A percentile compares a stretch with the other conserved stretches of the same genome.
Conservation (phyloP, 2,797 vertebrate genomes). For the Sebastes alutus region DNA sequence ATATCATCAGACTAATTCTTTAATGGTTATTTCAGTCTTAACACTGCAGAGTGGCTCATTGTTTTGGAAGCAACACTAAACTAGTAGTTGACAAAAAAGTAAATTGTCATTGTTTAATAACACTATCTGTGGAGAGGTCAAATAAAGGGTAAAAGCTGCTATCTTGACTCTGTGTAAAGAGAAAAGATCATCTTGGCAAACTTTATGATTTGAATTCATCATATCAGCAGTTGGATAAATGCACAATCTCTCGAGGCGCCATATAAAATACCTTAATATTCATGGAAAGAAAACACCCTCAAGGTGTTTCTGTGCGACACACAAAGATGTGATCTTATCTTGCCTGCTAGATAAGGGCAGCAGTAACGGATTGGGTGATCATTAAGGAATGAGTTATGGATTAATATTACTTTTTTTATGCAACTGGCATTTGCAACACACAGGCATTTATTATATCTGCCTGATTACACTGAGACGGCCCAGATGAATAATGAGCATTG, state of each 20-base stretch:
- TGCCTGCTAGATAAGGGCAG: conserved; percentile 13
- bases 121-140: not conserved
- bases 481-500: not conserved
- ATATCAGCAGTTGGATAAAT: conserved; percentile 5
- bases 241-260: not conserved
- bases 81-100: not conserved
- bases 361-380: conserved; percentile 14
- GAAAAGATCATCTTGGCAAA: not conserved
- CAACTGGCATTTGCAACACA: conserved; percentile 1
- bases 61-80: not conserved
- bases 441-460: not conserved
- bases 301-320: conserved; percentile 20
- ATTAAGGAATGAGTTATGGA: conserved; percentile 24
- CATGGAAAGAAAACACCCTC: conserved; percentile 4
- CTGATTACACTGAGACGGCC: not conserved
- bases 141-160: not conserved
- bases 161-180: not conserved
- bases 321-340: conserved; percentile 6
- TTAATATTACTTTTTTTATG: conserved; percentile 5
- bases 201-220: not conserved
- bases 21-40: not conserved
- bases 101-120: not conserved
- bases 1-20: not conserved
- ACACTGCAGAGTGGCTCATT: not conserved
- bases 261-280: conserved; percentile 21